A percentile compares a stretch with the other conserved stretches of the same genome.
Conservation (phyloP, 2,797 vertebrate species). For the Halcyon badia region DNA sequence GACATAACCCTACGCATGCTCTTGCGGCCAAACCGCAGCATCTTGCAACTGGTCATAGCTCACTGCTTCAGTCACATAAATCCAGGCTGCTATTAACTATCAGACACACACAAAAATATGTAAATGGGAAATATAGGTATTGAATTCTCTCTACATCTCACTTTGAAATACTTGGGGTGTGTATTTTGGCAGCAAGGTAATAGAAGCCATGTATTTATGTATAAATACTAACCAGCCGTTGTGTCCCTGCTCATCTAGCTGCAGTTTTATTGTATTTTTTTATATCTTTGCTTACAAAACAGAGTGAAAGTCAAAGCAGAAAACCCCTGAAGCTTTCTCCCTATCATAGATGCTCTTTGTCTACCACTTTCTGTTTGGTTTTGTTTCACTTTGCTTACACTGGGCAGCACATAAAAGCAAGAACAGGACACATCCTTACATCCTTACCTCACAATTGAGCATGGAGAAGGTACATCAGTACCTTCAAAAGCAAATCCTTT, state of each 20-base stretch:
- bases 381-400: background rate
- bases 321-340: background rate
- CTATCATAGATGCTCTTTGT: background rate
- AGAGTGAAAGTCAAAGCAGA: background rate
- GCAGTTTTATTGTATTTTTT: background rate
- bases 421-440: background rate
- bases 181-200: background rate
- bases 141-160: background rate
- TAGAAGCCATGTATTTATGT: background rate
- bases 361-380: background rate
- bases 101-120: background rate
- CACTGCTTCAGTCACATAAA: background rate
- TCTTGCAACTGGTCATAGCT: background rate
- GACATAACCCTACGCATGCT: rapidly evolving
- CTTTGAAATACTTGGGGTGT: background rate
- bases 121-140: background rate
- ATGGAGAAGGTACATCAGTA: background rate
- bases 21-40: background rate
- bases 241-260: background rate
- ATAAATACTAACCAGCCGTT: background rate
- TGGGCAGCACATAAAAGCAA: background rate
- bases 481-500: background rate
- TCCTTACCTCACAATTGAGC: background rate
- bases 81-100: background rate
- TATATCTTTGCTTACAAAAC: background rate